Evolutionary conservation across 2,888 invertebrate genomes (phyloP), one percentile per base, ranked within the genome.

Genomic region (Caenorhabditis parvicauda): DNA sequence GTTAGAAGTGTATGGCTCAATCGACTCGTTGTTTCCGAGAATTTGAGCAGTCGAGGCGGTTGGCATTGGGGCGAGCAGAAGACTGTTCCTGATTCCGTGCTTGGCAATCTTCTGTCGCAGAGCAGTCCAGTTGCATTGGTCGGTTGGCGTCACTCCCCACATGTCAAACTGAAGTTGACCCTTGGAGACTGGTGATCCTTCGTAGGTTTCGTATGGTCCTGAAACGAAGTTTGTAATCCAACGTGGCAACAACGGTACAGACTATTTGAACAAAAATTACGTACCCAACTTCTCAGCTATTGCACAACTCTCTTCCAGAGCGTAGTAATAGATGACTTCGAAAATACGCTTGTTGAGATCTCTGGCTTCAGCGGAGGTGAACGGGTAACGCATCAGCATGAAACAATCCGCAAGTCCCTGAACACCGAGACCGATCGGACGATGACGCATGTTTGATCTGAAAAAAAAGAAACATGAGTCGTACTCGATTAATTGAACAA

Each of bases 1-100:
- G 81, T 98, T 98, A 32, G 91, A 93, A 0, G 95, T 96, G 83
- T 95, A 98, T 0, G 98, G 92, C 83, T 98, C 98, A 79, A 95
- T 90, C 0, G 94, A 91, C 83, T 98, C 96, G 82, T 96, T 98
- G 82, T 98, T 99, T 19, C 98, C 98, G 42, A 98, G 87, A 80
- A 99, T 99, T 84, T 98, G 96, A 2, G 98, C 96, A 0, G 96
- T 98, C 1, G 95, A 94, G 7, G 96, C 95, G 4, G 96, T 98
- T 0, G 96, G 96, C 96, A 98, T 98, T 0, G 95, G 95, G 0
- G 96, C 95, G 64, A 96, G 74, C 21, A 98, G 84, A 27, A 95
- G 85, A 2, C 94, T 94, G 84, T 98, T 98, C 54, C 96, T 86
- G 0, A 96, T 85, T 9, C 98, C 98, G 83, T 91, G 83, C 83